Evolutionary conservation across 2,888 invertebrate genomes (phyloP).

Genomic region (Pandemis corylana): DNA sequence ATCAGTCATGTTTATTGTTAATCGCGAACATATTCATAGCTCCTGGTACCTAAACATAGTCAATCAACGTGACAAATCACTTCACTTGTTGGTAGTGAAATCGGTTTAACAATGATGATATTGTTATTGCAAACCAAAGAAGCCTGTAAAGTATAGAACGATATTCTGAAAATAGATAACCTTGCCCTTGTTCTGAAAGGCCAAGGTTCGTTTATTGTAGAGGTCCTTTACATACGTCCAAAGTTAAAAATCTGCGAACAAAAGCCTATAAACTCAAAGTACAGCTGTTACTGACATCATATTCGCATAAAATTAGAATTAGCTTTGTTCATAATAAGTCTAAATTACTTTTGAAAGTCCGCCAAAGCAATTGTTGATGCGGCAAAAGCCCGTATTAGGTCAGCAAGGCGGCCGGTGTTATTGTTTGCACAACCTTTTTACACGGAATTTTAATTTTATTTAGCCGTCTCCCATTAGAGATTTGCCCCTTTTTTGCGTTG

Average conservation of each 20-base stretch:
- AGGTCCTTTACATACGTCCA: neutral
- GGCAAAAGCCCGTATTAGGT: conserved; percentile 1
- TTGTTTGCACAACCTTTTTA: conserved; percentile 28
- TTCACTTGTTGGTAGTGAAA: neutral
- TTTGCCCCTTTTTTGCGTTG: conserved; percentile 21
- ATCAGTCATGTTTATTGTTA: conserved; percentile 26
- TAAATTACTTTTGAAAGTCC: conserved; percentile 12
- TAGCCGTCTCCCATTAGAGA: conserved; percentile 12
- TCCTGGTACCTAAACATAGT: neutral
- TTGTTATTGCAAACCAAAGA: neutral
- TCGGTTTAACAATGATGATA: neutral
- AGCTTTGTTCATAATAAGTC: neutral
- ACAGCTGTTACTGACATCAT: conserved; percentile 1
- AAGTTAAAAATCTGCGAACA: neutral
- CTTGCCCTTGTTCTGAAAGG: neutral
- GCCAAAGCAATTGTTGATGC: conserved; percentile 14
- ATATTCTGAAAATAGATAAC: neutral
- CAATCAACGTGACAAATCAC: neutral
- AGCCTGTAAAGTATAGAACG: neutral
- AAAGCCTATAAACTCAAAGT: neutral
- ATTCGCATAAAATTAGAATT: neutral
- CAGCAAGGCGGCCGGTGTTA: conserved; percentile 3
- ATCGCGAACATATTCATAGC: conserved; percentile 11
- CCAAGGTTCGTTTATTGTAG: neutral
- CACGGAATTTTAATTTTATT: conserved; percentile 26